These are phyloP conservation scores for Listronotus oregonensis DNA, from an alignment of 1,140 invertebrate genomes.

Conservation along the genomic window DNA sequence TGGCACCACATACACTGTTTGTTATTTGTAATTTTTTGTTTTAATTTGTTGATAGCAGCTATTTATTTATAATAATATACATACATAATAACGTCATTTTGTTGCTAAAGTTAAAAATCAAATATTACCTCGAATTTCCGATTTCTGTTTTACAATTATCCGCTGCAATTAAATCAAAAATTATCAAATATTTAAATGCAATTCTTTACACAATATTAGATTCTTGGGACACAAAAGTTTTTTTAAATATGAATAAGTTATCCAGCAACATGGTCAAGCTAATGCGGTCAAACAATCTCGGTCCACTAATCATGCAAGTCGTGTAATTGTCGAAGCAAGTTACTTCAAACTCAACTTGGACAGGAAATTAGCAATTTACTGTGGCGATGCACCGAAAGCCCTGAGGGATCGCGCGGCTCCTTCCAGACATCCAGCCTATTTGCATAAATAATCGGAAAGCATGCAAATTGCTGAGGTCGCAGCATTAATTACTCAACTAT, in stretches of 20 bases:
- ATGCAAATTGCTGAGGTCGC: constrained; percentile 29
- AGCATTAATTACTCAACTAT: constrained; percentile 24
- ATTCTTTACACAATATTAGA: too few relatives aligned
- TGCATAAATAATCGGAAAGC: constrained; percentile 31
- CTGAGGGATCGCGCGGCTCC: constrained; percentile 21
- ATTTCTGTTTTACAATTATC: too few relatives aligned
- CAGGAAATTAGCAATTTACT: constrained; percentile 33
- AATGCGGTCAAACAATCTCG: constrained; percentile 29
- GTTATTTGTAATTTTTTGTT: too few relatives aligned
- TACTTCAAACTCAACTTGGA: constrained; percentile 22
- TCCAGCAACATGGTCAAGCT: not conserved
- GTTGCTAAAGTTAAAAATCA: too few relatives aligned
- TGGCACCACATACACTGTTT: too few relatives aligned
- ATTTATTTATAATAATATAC: too few relatives aligned
- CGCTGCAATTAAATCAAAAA: too few relatives aligned
- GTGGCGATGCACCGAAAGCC: constrained; percentile 29
- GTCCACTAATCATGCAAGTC: constrained; percentile 23
- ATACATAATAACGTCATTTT: too few relatives aligned
- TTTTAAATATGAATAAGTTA: too few relatives aligned
- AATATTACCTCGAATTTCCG: too few relatives aligned
- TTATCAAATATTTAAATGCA: too few relatives aligned
- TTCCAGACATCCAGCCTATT: constrained; percentile 29
- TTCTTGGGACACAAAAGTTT: not conserved
- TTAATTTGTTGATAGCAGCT: too few relatives aligned
- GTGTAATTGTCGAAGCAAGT: constrained; percentile 16